Evolutionary conservation across 2,888 invertebrate species (phyloP).

Genomic region (Cotesia congregata): DNA sequence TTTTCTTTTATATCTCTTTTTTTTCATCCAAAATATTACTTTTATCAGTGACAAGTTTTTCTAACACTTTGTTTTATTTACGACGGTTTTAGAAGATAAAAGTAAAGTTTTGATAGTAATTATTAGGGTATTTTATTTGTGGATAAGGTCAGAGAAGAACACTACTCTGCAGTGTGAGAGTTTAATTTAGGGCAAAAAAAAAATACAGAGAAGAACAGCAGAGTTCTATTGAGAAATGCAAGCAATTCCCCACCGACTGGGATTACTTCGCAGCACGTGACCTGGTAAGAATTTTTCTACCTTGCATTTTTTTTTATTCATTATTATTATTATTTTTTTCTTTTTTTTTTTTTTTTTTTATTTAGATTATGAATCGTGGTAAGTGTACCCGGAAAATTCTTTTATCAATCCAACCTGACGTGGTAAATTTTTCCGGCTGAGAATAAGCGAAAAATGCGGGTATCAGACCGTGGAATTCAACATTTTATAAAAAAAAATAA

Average conservation of each 20-base stretch:
- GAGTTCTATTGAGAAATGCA: conserved; percentile 24
- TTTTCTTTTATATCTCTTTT: background rate
- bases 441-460: background rate
- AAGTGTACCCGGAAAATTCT: background rate
- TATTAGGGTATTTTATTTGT: background rate
- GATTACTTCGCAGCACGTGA: conserved; percentile 34
- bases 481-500: background rate
- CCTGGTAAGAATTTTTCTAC: conserved; percentile 34
- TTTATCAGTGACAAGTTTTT: background rate
- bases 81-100: background rate
- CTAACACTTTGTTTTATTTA: background rate
- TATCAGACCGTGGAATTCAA: background rate
- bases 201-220: background rate
- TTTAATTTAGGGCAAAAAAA: conserved; percentile 2
- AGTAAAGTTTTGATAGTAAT: background rate
- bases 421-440: background rate
- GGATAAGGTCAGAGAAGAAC: background rate
- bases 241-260: conserved; percentile 31
- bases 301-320: background rate
- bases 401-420: background rate
- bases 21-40: background rate
- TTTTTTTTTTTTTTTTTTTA: background rate
- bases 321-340: background rate
- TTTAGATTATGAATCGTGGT: background rate
- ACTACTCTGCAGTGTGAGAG: background rate